phyloP scores from a whole-genome alignment of 2,113 vertebrate genomes.

The Elgaria multicarinata region DNA sequence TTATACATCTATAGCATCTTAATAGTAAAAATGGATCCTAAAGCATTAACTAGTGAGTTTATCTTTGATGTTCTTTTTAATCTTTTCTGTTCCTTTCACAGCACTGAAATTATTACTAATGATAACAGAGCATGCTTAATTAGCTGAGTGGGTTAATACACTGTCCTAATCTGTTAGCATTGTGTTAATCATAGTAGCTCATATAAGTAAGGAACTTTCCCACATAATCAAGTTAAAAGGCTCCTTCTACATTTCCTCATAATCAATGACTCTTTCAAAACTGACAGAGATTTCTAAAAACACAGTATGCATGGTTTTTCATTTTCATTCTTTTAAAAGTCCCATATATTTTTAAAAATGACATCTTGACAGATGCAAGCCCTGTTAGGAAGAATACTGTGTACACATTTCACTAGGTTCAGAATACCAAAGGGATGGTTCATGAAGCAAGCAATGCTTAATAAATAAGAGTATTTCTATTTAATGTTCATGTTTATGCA shows the following conservation, averaged over 20 bases:
- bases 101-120: slow-evolving; percentile 42
- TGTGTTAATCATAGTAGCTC: slow-evolving; percentile 10
- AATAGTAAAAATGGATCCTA: slow-evolving; percentile 24
- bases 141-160: slow-evolving; percentile 39
- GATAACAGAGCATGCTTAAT: slow-evolving; percentile 59
- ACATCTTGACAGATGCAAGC: background rate
- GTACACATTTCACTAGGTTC: slow-evolving; percentile 11
- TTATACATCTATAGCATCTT: slow-evolving; percentile 8
- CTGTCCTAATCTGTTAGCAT: slow-evolving; percentile 36
- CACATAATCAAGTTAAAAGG: slow-evolving; percentile 9
- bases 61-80: slow-evolving; percentile 56
- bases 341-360: background rate
- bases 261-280: slow-evolving; percentile 27
- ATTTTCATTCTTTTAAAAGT: background rate
- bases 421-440: slow-evolving; percentile 1
- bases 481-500: slow-evolving; percentile 53
- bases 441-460: slow-evolving; percentile 54
- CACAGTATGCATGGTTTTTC: background rate
- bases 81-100: slow-evolving; percentile 46
- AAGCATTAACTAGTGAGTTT: slow-evolving; percentile 7
- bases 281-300: background rate
- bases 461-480: slow-evolving; percentile 46
- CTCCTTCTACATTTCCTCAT: slow-evolving; percentile 5
- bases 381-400: background rate
- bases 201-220: slow-evolving; percentile 20